Conservation (phyloP, 1,140 invertebrate genomes). For the Apis laboriosa region DNA sequence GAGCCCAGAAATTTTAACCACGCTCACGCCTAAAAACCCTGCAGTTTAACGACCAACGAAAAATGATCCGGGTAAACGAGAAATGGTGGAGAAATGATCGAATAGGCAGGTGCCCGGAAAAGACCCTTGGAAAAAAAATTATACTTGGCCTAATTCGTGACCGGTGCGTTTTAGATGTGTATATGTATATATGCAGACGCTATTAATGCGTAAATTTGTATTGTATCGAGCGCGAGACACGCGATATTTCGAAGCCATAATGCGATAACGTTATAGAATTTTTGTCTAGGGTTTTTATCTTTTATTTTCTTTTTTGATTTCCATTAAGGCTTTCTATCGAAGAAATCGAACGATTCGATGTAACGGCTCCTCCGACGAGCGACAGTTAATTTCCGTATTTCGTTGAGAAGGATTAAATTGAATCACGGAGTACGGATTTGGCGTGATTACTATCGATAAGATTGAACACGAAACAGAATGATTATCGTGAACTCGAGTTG, state of each 20-base stretch:
- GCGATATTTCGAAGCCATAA: constrained; percentile 42
- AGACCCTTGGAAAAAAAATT: constrained; percentile 53
- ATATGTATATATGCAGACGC: background rate
- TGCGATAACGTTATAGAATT: background rate
- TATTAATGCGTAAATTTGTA: constrained; percentile 56
- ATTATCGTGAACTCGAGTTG: background rate
- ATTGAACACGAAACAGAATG: background rate
- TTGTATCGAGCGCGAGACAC: constrained; percentile 38
- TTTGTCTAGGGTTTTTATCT: background rate
- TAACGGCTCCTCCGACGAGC: background rate
- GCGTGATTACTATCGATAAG: background rate
- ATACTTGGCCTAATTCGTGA: constrained; percentile 66
- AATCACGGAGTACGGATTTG: constrained; percentile 1
- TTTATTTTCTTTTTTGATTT: background rate
- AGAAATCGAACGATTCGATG: background rate
- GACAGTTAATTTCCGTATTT: constrained; percentile 35
- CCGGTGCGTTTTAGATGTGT: constrained; percentile 29
- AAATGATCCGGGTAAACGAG: constrained; percentile 34
- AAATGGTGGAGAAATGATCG: background rate
- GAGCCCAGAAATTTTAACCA: constrained; percentile 29
- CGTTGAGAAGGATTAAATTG: constrained; percentile 31
- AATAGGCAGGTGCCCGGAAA: constrained; percentile 45
- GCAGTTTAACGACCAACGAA: constrained; percentile 38
- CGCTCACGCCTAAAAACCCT: background rate
- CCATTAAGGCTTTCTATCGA: background rate